Evolutionary conservation across 1,140 invertebrate species (phyloP).

Genomic region (Saccostrea echinata): DNA sequence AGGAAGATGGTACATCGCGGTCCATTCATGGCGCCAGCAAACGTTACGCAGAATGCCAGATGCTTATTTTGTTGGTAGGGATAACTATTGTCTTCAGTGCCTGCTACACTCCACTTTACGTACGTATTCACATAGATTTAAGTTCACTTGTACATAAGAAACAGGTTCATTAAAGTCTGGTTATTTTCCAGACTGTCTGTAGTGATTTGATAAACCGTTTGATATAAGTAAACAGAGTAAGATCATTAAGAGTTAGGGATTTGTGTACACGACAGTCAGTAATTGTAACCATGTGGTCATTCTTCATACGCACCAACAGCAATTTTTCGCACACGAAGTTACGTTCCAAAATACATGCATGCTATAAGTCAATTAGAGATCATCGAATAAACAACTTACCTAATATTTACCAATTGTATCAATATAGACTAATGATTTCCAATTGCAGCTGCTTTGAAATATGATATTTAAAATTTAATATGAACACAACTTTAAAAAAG

Average conservation of each 20-base stretch:
- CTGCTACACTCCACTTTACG: slow-evolving; percentile 79
- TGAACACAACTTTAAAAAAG: too few species aligned
- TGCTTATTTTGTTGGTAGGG: slow-evolving; percentile 79
- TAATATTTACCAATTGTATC: too few species aligned
- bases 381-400: too few species aligned
- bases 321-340: too few species aligned
- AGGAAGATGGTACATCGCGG: slow-evolving; percentile 59
- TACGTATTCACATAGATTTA: slow-evolving; percentile 65
- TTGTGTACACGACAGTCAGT: neutral
- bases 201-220: neutral
- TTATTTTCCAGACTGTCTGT: neutral
- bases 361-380: neutral
- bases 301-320: too few species aligned
- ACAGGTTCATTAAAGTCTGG: neutral
- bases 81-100: slow-evolving; percentile 79
- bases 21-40: slow-evolving; percentile 68
- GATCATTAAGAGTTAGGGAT: neutral
- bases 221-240: neutral
- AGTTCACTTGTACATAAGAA: neutral
- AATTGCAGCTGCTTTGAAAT: too few species aligned
- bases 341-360: neutral
- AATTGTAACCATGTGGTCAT: slow-evolving; percentile 20
- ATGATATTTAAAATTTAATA: too few species aligned
- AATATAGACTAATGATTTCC: too few species aligned
- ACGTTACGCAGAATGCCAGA: slow-evolving; percentile 79